Evolutionary conservation across 2,113 vertebrate species (phyloP), one percentile per base, ranked within the genome.

Genomic region (Suricata suricatta): DNA sequence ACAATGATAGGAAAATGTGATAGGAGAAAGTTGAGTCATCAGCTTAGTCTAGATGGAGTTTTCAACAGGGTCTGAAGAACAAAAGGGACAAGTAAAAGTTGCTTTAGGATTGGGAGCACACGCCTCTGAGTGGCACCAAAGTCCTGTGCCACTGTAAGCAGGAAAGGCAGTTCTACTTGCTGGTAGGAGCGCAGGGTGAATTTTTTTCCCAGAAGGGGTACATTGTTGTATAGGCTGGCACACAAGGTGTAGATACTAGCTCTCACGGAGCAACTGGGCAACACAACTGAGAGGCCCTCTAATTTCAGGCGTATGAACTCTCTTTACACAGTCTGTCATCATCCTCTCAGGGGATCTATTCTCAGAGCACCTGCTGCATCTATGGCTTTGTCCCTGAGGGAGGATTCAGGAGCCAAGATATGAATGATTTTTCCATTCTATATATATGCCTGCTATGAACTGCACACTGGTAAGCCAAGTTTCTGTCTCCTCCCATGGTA

Each of bases 301-400:
- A 66, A 5, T 63, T 74, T 80, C 69, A 44, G 64, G 69, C 52
- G 31, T 41, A 29, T 66, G 31, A 84, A 35, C 27, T 87, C n/a
- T n/a, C 91, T 87, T 76, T 69, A 27, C 69, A 54, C 3, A 84
- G 41, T 83, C 47, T 97, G 95, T 95, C 96, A 92, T 97, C 92
- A 90, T 66, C 41, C 54, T 97, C 29, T 77, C 10, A 2, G 14
- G 81, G 68, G 68, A 88, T 63, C 79, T 44, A 10, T 44, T 88
- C 87, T 80, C 83, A 90, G 13, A 33, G 80, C 50, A 63, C 63
- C 86, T 82, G 19, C 44, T 60, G 54, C 44, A 60, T 66, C 79
- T 81, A 31, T 93, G 66, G 57, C 68, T 81, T 92, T 50, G 77
- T 72, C 29, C 95, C 80, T 81, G 13, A 81, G 96, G 38, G 90